A percentile compares a stretch with the other conserved stretches of the same genome.
Evolutionary conservation across 2,113 vertebrate genomes (phyloP).

Genomic region (Oreochromis tanganicae): DNA sequence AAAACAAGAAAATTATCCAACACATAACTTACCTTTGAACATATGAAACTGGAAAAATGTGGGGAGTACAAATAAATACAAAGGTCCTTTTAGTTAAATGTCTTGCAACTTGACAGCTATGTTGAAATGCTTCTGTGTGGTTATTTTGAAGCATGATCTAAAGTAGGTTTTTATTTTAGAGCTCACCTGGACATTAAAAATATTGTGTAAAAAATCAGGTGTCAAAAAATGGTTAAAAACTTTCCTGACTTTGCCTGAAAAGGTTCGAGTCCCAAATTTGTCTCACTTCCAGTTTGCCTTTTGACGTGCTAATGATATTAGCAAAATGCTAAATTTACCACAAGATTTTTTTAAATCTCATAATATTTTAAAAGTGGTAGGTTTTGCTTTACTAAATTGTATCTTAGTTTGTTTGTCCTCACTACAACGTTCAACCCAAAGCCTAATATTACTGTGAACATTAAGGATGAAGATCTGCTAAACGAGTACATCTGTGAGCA

Average conservation of each 20-base stretch:
- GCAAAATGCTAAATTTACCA: neutral
- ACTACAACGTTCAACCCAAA: neutral
- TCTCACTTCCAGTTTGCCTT: neutral
- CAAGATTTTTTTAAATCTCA: fast-evolving
- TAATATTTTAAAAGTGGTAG: neutral
- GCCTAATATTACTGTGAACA: neutral
- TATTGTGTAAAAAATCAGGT: neutral
- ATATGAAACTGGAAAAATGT: neutral
- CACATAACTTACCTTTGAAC: fast-evolving
- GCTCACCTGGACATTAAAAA: neutral
- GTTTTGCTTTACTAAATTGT: neutral
- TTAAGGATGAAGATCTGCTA: neutral
- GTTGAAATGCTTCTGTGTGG: neutral
- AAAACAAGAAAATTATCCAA: neutral
- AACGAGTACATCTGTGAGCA: neutral
- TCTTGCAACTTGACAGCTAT: fast-evolving
- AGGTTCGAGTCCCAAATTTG: neutral
- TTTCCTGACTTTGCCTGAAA: neutral
- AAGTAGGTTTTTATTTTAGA: neutral
- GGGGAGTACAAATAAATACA: fast-evolving
- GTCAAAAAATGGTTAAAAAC: neutral
- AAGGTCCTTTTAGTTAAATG: neutral
- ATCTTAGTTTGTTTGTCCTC: neutral
- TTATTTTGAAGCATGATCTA: fast-evolving
- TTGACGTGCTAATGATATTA: fast-evolving